Conservation (phyloP, 2,888 invertebrate genomes). For the Bugula neritina region DNA sequence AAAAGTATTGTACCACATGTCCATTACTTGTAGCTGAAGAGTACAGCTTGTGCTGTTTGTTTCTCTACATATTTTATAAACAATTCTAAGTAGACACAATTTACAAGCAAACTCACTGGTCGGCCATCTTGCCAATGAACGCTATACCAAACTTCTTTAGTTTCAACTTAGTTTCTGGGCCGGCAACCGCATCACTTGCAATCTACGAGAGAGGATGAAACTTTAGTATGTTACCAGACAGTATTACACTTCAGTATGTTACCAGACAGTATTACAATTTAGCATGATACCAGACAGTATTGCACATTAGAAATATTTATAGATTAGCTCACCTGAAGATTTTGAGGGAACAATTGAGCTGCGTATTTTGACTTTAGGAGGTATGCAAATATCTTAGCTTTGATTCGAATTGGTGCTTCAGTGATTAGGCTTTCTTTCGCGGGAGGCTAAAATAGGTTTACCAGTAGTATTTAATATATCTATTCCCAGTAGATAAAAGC, state of each 20-base stretch:
- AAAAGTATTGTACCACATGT: too few species aligned
- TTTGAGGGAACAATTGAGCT: conserved; percentile 61
- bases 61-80: too few species aligned
- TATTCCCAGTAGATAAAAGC: too few species aligned
- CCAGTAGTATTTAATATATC: too few species aligned
- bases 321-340: conserved; percentile 64
- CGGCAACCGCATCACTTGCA: conserved; percentile 80
- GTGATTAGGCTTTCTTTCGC: conserved; percentile 39
- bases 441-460: background rate
- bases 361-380: conserved; percentile 61
- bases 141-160: conserved; percentile 74
- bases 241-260: too few species aligned
- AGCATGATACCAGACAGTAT: too few species aligned
- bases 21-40: too few species aligned
- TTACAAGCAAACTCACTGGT: conserved; percentile 4
- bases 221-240: conserved; percentile 22
- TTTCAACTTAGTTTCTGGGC: conserved; percentile 73
- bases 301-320: too few species aligned
- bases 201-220: conserved; percentile 57
- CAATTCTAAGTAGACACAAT: too few species aligned
- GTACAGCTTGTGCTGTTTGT: too few species aligned
- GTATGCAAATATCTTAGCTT: conserved; percentile 77
- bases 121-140: conserved; percentile 60
- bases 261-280: too few species aligned
- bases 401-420: conserved; percentile 74